Base-by-base conservation (phyloP, 2,113 vertebrate species). In the Tychaedon coryphoeus region DNA sequence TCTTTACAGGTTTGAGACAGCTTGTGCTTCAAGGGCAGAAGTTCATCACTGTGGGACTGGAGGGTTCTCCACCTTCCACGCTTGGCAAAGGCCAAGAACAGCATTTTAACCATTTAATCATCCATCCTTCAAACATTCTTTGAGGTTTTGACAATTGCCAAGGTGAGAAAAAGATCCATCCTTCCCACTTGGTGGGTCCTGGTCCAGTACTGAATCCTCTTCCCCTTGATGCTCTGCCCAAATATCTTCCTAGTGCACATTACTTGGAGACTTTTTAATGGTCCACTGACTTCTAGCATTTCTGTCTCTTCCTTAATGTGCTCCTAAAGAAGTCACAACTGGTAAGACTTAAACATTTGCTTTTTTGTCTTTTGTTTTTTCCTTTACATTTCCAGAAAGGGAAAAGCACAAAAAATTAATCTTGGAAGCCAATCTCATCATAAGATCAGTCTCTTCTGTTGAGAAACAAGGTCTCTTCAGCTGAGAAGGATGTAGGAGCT, bases 21-120 rank as follows among this genome's bases (percentile, higher is more conserved):
- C 36, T 16, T 0, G 1, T 54, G 16, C 64, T 60, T 64, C 42
- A 86, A 42, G n/a, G 72, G 53, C 8, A 8, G 67, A 26, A 47
- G 2, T 11, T 60, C 1, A 0, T 67, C 47, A 42, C 15, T 34
- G 18, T 58, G 58, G 34, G 7, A 67, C 72, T 45, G 76, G 25
- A 45, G 33, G 25, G 20, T 43, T 70, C 60, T 77, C 9, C 40
- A 38, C 26, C 13, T 77, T 51, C 19, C 40, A 33, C 0, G 0
- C 10, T 16, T 75, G 57, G 25, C 43, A 64, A 93, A 83, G 22
- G 38, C 29, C 43, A 42, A 45, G 76, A 79, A n/a, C 33, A 72
- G 48, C 23, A 23, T 42, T 48, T 60, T 60, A 89, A 60, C 48
- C 45, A 34, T 86, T 48, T 53, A 23, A 6, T 74, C 17, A 43